These are phyloP conservation scores for Nymphicus hollandicus DNA, from an alignment of 2,113 vertebrate species.

Conservation along the genomic window DNA sequence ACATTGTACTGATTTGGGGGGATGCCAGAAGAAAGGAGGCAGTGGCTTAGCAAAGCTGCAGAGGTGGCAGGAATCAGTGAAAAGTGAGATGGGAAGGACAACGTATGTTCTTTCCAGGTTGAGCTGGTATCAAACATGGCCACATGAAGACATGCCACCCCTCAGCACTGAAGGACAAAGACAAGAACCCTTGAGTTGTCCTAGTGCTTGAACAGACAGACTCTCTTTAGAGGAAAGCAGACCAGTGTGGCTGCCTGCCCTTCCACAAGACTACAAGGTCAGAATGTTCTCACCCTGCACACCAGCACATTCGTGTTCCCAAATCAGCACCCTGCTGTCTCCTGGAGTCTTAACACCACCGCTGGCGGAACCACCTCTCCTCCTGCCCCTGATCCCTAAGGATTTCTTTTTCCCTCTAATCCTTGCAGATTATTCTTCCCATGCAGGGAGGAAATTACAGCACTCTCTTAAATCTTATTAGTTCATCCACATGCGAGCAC, in stretches of 20 bases:
- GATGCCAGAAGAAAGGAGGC: not conserved
- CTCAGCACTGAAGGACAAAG: not conserved
- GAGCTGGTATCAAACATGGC: not conserved
- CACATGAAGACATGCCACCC: not conserved
- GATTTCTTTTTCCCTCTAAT: not conserved
- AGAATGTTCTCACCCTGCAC: not conserved
- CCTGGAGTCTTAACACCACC: not conserved
- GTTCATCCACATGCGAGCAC: not conserved
- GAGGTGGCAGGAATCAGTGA: not conserved
- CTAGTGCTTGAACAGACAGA: not conserved
- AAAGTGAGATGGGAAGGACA: not conserved
- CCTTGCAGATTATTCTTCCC: not conserved
- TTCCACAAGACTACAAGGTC: not conserved
- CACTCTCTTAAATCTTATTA: constrained; percentile 14
- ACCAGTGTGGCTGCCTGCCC: not conserved
- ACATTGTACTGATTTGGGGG: not conserved
- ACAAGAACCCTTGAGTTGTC: not conserved
- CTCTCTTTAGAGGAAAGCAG: not conserved
- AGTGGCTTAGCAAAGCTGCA: not conserved
- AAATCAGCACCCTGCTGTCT: not conserved
- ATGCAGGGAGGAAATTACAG: constrained; percentile 23
- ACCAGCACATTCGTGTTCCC: not conserved
- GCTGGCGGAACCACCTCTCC: not conserved
- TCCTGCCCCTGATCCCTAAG: not conserved
- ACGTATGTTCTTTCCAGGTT: accelerated